Base-by-base conservation (phyloP, 2,113 vertebrate species). In the Pionites leucogaster region DNA sequence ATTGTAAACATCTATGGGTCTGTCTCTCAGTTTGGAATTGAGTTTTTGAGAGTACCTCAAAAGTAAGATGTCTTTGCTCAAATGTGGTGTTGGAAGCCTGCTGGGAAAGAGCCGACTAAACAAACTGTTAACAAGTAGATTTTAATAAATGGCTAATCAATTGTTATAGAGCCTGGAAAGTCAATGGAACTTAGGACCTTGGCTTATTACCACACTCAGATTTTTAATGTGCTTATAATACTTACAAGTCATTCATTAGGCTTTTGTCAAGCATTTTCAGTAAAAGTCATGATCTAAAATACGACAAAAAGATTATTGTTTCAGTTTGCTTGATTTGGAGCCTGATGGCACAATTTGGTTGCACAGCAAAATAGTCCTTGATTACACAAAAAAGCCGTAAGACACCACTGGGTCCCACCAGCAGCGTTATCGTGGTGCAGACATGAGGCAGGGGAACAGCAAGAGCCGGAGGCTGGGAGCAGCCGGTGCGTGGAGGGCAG, bases 61-160 rank as follows among this genome's bases (percentile, higher is more conserved):
- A 86, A 91, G 17, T 28, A 41, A 90, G 17, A 52, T 4, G 5
- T 75, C 42, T 75, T 83, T 88, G 82, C 55, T 47, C 42, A 76
- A 15, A 35, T 49, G 29, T 64, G 39, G 8, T 62, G 17, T 76
- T 20, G 31, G 42, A 49, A 57, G 46, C 23, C 41, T 88, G 20
- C 81, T 65, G 50, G 70, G 42, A 65, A 72, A 72, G 67, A 82
- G 69, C 41, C 1, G 3, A 75, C 50, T 81, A 53, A 88, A 82
- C 76, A 53, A 92, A 85, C 17, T 49, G 47, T 47, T 96, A 86
- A 63, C 33, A 94, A 72, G 65, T 82, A 41, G 4, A 71, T 95
- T 93, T 96, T 89, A 91, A 89, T 92, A 94, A 91, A 87, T 87
- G 59, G 44, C 49, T 79, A 91, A 95, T 96, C 83, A 93, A 89